Evolutionary conservation across 2,797 vertebrate genomes (phyloP), one percentile per base, ranked within the genome.

Genomic region (Macrochelys suwanniensis): DNA sequence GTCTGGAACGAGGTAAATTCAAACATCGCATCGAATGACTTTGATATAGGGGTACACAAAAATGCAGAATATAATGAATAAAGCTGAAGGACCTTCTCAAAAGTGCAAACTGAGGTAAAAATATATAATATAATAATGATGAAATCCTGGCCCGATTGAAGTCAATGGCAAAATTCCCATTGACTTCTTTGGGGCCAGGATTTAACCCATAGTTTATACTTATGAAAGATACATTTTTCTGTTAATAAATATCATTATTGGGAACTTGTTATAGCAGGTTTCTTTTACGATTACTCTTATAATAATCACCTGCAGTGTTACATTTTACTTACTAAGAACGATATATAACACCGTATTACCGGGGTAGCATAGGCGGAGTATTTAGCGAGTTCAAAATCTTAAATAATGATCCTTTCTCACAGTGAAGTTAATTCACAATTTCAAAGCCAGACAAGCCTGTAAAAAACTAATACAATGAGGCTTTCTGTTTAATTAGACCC

Each of bases 1-100:
- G 42, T 84, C 56, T 88, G 31, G 31, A 47, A 79, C 53, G 21
- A 84, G 50, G 56, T 88, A 91, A 84, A 84, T 85, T 90, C 53
- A 89, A 76, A 51, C 71, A 49, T 91, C 49, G 86, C 79, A 13
- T 49, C n/a, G 59, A 26, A 81, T 87, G 54, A 51, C 21, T 49
- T 78, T 71, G 25, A 76, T 74, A 13, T 26, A 53, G 56, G 56
- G 53, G 59, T 77, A 54, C 37, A 51, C 65, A 90, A 65, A 71
- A 54, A 23, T 23, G 59, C 83, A 79, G 47, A 80, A 25, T 57
- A 61, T 31, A 51, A 21, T 37, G 13, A 23, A 53, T 86, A 81
- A 95, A 86, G 42, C 81, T 88, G 78, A 47, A 12, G 33, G 74
- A 47, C 25, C 37, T 47, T 33, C 42, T 79, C 11, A 68, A 71